phyloP scores from a whole-genome alignment of 2,113 vertebrate species.

The Muscicapa adusta region DNA sequence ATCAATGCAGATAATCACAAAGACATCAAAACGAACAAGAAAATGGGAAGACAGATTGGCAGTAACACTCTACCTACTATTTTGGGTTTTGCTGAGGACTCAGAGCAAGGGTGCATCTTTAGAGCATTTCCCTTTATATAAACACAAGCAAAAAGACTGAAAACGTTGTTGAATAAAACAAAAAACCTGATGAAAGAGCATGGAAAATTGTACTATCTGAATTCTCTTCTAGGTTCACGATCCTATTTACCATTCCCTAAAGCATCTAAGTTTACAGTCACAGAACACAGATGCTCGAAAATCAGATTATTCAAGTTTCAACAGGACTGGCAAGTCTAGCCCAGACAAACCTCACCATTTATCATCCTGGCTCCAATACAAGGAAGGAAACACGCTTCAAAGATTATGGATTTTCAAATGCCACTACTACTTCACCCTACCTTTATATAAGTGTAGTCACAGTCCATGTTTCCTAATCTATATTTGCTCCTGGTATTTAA shows the following conservation, averaged over 20 bases:
- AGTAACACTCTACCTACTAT: background rate
- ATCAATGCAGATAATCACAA: background rate
- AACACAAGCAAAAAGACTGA: fast-evolving
- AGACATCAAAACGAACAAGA: background rate
- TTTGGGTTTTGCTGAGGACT: background rate
- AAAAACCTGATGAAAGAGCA: background rate
- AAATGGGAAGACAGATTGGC: background rate
- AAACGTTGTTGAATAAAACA: background rate
- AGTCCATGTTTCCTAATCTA: too few species aligned
- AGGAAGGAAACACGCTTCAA: background rate
- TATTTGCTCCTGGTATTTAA: background rate
- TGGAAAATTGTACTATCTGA: background rate
- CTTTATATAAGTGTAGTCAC: too few species aligned
- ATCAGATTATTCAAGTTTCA: conserved; percentile 21
- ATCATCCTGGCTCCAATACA: background rate
- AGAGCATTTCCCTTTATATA: background rate
- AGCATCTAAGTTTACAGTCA: background rate
- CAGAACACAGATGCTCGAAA: background rate
- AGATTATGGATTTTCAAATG: background rate
- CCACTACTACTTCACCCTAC: background rate
- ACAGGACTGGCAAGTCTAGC: background rate
- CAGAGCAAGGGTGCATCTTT: background rate
- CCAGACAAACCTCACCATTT: background rate
- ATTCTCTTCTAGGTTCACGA: background rate
- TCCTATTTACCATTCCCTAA: background rate